phyloP scores from a whole-genome alignment of 2,888 invertebrate genomes.

The Anodontia alba region DNA sequence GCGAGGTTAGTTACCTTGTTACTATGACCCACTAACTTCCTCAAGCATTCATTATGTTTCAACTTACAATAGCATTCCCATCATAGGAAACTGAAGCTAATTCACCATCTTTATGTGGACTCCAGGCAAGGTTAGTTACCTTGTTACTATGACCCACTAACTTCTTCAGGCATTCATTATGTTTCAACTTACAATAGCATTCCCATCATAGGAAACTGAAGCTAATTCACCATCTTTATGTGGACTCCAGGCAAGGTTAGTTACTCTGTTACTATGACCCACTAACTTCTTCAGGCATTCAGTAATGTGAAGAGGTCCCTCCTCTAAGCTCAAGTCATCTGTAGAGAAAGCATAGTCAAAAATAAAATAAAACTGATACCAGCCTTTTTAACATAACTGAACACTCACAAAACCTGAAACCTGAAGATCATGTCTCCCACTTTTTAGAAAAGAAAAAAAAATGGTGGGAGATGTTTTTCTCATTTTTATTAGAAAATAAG shows the following conservation, averaged over 20 bases:
- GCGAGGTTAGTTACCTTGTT: slow-evolving; percentile 87
- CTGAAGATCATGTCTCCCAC: too few relatives aligned
- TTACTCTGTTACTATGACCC: slow-evolving; percentile 87
- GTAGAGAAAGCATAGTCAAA: slow-evolving; percentile 20
- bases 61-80: slow-evolving; percentile 88
- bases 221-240: slow-evolving; percentile 89
- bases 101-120: slow-evolving; percentile 88
- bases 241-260: slow-evolving; percentile 89
- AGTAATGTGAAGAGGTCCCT: slow-evolving; percentile 56
- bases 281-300: slow-evolving; percentile 74
- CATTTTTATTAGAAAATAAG: too few relatives aligned
- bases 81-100: slow-evolving; percentile 91
- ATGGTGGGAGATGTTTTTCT: too few relatives aligned
- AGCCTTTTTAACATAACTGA: too few relatives aligned
- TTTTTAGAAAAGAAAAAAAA: too few relatives aligned
- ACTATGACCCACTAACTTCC: slow-evolving; percentile 86
- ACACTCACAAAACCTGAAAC: too few relatives aligned
- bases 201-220: slow-evolving; percentile 90
- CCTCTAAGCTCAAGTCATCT: slow-evolving; percentile 23
- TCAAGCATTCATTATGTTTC: too few relatives aligned
- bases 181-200: slow-evolving; percentile 87
- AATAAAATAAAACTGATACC: too few relatives aligned
- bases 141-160: slow-evolving; percentile 86
- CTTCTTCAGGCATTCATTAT: slow-evolving; percentile 53
- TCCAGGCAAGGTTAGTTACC: slow-evolving; percentile 89